Conservation (phyloP, 2,113 vertebrate genomes). For the Bubalus kerabau region DNA sequence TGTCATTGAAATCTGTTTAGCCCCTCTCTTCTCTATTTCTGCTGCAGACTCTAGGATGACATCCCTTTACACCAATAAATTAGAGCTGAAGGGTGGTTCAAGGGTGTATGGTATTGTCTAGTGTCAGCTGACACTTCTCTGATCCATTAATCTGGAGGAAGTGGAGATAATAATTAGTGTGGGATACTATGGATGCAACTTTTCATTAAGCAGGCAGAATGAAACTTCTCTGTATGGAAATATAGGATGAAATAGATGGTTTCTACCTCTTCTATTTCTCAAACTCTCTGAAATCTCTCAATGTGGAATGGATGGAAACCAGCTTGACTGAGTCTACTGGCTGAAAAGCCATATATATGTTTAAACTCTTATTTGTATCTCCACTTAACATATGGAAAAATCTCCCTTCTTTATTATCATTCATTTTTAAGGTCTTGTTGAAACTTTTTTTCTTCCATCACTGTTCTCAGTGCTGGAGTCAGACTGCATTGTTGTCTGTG, state of each 20-base stretch:
- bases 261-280: neutral
- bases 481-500: neutral
- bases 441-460: neutral
- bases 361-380: neutral
- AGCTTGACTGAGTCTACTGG: neutral
- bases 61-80: neutral
- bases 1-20: neutral
- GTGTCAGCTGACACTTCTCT: neutral
- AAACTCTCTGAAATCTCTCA: neutral
- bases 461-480: neutral
- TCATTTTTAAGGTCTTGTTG: neutral
- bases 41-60: neutral
- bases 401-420: neutral
- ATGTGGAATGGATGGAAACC: neutral
- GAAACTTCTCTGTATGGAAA: neutral
- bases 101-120: neutral
- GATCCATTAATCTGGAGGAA: neutral
- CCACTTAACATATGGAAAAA: neutral
- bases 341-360: neutral
- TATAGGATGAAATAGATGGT: neutral
- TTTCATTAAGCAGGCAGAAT: neutral
- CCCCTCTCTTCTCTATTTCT: neutral
- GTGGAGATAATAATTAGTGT: neutral
- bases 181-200: neutral
- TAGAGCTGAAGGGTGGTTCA: neutral